Conservation (phyloP, 2,113 vertebrate species). For the Urocynchramus pylzowi region DNA sequence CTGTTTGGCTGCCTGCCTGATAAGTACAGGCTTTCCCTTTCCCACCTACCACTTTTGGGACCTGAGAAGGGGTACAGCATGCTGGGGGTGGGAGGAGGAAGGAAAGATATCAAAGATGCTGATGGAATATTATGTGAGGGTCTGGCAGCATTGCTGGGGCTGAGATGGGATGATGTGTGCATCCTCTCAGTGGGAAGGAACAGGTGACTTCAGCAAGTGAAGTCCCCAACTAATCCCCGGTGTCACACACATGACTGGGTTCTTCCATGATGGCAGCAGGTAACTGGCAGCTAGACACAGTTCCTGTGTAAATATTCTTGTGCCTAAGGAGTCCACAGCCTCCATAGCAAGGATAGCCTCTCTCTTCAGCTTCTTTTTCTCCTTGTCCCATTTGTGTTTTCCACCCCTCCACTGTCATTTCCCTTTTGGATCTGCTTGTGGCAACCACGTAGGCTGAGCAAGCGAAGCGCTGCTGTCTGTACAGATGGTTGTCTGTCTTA, state of each 20-base stretch:
- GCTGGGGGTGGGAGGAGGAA: neutral
- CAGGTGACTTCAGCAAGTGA: neutral
- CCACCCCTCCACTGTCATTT: neutral
- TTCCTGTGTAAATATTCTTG: neutral
- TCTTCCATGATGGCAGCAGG: neutral
- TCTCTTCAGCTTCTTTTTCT: neutral
- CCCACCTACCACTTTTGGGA: neutral
- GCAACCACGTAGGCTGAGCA: neutral
- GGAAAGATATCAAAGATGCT: neutral
- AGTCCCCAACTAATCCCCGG: fast-evolving
- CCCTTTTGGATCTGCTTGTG: neutral
- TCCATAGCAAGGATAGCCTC: neutral
- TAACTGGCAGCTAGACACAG: neutral
- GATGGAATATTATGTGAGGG: neutral
- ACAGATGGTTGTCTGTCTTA: neutral
- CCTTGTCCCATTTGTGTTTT: neutral
- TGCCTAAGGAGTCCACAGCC: neutral
- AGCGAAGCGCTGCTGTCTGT: neutral
- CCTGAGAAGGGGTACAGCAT: neutral
- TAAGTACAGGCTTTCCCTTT: neutral
- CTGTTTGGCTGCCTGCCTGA: neutral
- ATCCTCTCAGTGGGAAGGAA: neutral
- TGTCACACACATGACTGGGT: neutral
- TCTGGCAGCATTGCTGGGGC: neutral
- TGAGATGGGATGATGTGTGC: neutral